phyloP scores from a whole-genome alignment of 2,888 invertebrate genomes.

The Amphiduros pacificus region DNA sequence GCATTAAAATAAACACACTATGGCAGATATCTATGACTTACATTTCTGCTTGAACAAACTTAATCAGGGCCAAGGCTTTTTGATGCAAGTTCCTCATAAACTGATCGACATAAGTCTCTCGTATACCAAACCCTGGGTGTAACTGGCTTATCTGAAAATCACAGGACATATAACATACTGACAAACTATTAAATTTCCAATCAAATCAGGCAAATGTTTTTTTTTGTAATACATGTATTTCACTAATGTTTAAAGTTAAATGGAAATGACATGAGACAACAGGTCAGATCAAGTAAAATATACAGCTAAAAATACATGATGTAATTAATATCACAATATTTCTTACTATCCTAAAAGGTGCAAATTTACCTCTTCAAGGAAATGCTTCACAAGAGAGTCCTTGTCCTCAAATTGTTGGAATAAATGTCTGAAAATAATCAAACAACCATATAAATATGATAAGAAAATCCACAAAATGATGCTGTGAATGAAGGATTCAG shows the following conservation, averaged over 20 bases:
- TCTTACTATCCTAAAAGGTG: not conserved
- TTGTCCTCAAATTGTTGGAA: conserved; percentile 36
- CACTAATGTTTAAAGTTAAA: too few relatives aligned
- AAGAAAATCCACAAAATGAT: too few relatives aligned
- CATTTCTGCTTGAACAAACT: conserved; percentile 49
- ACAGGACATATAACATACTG: not conserved
- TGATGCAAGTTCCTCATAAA: conserved; percentile 45
- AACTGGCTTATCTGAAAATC: conserved; percentile 50
- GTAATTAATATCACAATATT: not conserved
- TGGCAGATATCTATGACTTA: too few relatives aligned
- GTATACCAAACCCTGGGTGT: conserved; percentile 39
- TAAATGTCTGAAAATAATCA: conserved; percentile 32
- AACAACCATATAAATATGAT: too few relatives aligned
- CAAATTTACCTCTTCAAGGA: conserved; percentile 47
- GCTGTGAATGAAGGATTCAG: too few relatives aligned
- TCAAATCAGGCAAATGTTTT: not conserved
- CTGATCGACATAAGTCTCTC: conserved; percentile 45
- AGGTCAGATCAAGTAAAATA: too few relatives aligned
- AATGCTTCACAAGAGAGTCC: conserved; percentile 42
- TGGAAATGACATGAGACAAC: too few relatives aligned
- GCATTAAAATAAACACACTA: too few relatives aligned
- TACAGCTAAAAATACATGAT: not conserved
- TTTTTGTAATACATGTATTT: too few relatives aligned
- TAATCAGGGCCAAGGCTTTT: conserved; percentile 48
- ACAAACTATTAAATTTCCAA: not conserved